Conservation (phyloP, 1,140 invertebrate genomes). For the Drosophila setifemur region DNA sequence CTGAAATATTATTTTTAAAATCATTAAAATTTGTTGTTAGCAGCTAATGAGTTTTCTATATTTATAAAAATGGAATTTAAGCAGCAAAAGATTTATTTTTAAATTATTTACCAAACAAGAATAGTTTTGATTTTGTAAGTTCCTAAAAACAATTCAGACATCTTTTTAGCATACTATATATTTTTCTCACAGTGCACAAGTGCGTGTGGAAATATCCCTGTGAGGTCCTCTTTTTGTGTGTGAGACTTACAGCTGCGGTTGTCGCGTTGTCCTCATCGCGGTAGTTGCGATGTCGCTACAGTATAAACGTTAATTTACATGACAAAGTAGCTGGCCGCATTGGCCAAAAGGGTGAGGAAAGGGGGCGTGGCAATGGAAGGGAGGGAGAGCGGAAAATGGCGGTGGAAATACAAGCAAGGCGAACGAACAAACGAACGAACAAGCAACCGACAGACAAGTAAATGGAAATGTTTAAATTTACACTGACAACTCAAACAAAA, state of each 20-base stretch:
- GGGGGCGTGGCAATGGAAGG: too few species aligned
- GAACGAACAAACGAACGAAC: too few species aligned
- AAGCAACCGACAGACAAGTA: conserved; percentile 28
- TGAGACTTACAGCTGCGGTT: conserved; percentile 36
- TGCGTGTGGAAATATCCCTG: conserved; percentile 9
- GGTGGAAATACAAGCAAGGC: not conserved
- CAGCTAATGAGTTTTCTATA: too few species aligned
- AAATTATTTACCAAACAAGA: too few species aligned
- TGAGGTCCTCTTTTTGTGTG: conserved; percentile 20
- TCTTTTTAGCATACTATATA: too few species aligned
- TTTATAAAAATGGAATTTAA: too few species aligned
- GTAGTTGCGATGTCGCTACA: conserved; percentile 57
- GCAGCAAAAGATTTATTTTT: too few species aligned
- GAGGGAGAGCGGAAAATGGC: not conserved
- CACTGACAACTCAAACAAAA: conserved; percentile 10
- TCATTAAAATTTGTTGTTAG: too few species aligned
- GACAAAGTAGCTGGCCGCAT: conserved; percentile 60
- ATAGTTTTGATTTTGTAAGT: too few species aligned
- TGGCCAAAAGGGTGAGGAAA: not conserved
- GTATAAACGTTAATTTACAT: conserved; percentile 75
- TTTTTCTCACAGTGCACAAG: not conserved
- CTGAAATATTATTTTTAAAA: too few species aligned
- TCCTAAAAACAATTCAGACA: too few species aligned
- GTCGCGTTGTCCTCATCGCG: conserved; percentile 22
- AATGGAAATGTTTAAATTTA: conserved; percentile 58